These are phyloP conservation scores for Palloptera scutellata DNA, from an alignment of 2,888 invertebrate species.

Conservation along the genomic window DNA sequence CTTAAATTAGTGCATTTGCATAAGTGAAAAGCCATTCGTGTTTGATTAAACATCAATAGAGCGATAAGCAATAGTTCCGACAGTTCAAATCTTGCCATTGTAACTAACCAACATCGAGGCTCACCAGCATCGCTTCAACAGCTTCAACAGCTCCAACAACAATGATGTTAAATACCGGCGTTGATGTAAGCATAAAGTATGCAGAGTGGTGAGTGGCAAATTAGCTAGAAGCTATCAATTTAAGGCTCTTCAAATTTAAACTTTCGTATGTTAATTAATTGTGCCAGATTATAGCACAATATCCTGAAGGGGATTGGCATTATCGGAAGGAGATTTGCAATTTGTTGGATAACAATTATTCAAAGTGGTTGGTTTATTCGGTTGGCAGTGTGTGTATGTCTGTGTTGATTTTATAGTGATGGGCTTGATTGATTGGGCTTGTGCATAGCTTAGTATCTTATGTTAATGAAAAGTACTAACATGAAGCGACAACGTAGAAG, in stretches of 20 bases:
- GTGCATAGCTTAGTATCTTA: too few species aligned
- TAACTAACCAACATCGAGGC: background rate
- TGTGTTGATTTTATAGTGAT: background rate
- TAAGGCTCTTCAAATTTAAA: background rate
- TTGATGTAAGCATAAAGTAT: background rate
- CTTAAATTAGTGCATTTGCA: too few species aligned
- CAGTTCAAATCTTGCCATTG: too few species aligned
- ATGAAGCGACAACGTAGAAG: too few species aligned
- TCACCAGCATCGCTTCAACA: background rate
- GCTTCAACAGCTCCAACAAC: background rate
- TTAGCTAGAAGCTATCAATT: background rate
- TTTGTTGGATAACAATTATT: background rate
- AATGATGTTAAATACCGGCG: background rate
- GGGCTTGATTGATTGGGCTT: background rate
- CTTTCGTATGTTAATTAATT: background rate
- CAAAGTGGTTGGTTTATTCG: background rate
- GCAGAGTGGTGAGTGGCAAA: background rate
- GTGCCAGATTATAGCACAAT: background rate
- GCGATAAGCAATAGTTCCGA: too few species aligned
- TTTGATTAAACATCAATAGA: too few species aligned
- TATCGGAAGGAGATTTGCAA: background rate
- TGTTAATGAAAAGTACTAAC: too few species aligned
- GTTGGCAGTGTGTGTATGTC: background rate
- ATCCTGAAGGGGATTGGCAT: conserved; percentile 1
- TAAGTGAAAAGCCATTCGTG: too few species aligned